Evolutionary conservation across 2,113 vertebrate genomes (phyloP).

Genomic region (Muntiacus reevesi): DNA sequence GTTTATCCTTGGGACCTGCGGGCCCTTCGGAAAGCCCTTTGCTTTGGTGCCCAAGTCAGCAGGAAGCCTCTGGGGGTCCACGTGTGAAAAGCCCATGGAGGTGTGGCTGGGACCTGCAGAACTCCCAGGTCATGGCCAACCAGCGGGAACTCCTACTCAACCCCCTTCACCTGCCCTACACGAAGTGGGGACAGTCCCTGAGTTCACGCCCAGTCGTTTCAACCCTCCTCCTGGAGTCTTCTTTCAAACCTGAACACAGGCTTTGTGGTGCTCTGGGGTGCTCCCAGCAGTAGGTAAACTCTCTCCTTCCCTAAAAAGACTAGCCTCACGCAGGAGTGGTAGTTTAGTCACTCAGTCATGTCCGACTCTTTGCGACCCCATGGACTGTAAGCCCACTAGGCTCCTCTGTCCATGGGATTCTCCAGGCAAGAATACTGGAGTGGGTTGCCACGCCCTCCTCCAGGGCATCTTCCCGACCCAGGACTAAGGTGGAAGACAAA

Average conservation of each 20-base stretch:
- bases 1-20: neutral
- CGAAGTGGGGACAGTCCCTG: too few relatives aligned
- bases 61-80: neutral
- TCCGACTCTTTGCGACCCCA: neutral
- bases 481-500: neutral
- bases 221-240: neutral
- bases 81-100: neutral
- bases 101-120: neutral
- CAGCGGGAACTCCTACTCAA: fast-evolving
- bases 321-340: neutral
- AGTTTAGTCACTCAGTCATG: neutral
- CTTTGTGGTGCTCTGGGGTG: too few relatives aligned
- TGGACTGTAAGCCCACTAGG: neutral
- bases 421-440: neutral
- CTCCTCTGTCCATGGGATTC: neutral
- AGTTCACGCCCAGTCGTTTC: neutral
- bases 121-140: neutral
- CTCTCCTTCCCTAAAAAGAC: neutral
- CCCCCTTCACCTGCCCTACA: fast-evolving
- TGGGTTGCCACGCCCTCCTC: neutral
- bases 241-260: neutral
- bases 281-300: neutral
- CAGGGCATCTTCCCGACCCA: neutral
- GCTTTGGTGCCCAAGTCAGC: neutral
- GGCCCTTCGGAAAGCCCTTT: neutral